phyloP scores from a whole-genome alignment of 2,113 vertebrate species.

The Cinclus cinclus region DNA sequence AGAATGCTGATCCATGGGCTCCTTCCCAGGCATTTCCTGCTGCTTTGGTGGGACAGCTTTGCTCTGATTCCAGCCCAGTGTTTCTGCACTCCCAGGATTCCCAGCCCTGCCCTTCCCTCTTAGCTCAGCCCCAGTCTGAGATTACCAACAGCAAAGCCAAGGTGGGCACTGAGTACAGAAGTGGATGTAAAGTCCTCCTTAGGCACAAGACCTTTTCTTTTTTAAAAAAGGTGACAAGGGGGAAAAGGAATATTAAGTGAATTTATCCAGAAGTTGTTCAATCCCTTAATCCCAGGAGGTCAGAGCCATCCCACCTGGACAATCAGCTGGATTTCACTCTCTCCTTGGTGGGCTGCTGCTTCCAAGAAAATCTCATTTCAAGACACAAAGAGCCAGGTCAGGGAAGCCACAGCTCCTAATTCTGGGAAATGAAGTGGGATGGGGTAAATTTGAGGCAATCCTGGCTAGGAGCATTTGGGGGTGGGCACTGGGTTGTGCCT shows the following conservation, averaged over 20 bases:
- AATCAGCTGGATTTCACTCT: neutral
- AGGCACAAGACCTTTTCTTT: neutral
- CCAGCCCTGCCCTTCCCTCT: neutral
- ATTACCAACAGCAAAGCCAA: neutral
- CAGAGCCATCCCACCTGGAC: constrained; percentile 4
- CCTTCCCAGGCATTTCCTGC: neutral
- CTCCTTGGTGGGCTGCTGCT: neutral
- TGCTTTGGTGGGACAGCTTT: neutral
- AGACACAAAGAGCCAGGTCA: constrained; percentile 24
- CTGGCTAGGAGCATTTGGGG: neutral
- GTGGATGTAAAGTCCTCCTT: neutral
- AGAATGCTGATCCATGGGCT: neutral
- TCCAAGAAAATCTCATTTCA: neutral
- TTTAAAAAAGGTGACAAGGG: neutral
- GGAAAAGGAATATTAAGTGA: neutral
- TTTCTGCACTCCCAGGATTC: neutral
- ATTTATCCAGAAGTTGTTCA: constrained; percentile 10
- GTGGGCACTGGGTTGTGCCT: neutral
- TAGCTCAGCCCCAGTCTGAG: neutral
- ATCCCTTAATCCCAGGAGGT: neutral
- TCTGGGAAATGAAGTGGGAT: neutral
- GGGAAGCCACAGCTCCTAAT: neutral
- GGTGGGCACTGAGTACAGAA: neutral
- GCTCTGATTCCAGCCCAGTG: neutral
- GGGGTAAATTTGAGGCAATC: neutral